phyloP scores from a whole-genome alignment of 2,888 invertebrate species.

The Hoplodrina blanda region DNA sequence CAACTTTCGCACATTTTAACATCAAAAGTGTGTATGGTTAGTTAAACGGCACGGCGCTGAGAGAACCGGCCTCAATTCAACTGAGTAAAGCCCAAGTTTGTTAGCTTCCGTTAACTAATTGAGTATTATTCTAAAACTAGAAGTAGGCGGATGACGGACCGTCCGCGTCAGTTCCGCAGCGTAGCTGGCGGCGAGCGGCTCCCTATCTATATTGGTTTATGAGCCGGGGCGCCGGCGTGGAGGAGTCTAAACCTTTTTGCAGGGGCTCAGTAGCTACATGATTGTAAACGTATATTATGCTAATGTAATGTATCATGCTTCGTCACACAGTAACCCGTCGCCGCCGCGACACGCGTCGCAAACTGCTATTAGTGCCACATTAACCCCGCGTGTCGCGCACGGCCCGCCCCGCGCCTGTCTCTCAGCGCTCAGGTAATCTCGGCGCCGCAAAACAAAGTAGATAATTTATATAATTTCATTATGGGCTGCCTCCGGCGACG shows the following conservation, averaged over 20 bases:
- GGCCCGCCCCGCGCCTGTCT: background rate
- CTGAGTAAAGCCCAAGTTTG: conserved; percentile 23
- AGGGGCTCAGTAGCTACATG: no score
- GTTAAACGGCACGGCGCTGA: conserved; percentile 10
- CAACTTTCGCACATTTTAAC: conserved; percentile 33
- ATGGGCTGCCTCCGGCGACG: background rate
- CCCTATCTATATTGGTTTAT: background rate
- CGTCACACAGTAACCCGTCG: background rate
- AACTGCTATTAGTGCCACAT: conserved; percentile 27
- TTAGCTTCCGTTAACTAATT: conserved; percentile 29
- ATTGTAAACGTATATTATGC: background rate
- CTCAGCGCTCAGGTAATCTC: conserved; percentile 39
- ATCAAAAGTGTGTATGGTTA: conserved; percentile 21
- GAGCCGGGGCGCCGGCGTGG: background rate
- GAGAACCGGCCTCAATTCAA: conserved; percentile 7
- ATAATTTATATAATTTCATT: conserved; percentile 43
- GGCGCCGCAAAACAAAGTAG: conserved; percentile 31
- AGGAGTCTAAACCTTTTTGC: no score
- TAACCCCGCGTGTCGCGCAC: conserved; percentile 11
- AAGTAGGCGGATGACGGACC: conserved; percentile 12
- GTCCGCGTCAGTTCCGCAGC: background rate
- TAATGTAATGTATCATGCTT: background rate
- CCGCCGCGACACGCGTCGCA: background rate
- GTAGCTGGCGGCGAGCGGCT: background rate
- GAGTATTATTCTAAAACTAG: conserved; percentile 41